A percentile compares a stretch with the other conserved stretches of the same genome.
Evolutionary conservation across 1,140 invertebrate species (phyloP).

Genomic region (Procambarus clarkii): DNA sequence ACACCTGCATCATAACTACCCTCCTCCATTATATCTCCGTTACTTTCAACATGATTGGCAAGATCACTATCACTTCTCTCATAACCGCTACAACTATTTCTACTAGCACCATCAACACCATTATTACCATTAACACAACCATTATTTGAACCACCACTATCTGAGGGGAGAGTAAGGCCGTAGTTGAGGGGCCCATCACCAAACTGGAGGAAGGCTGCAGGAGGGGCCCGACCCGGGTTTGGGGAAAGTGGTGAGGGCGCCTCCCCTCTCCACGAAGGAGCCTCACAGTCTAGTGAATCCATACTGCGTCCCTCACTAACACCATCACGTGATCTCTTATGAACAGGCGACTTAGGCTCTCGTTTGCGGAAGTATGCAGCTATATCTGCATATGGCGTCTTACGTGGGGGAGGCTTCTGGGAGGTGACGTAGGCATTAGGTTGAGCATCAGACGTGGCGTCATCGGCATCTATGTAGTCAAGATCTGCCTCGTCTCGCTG

Average conservation of each 20-base stretch:
- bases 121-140: constrained; percentile 28
- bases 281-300: constrained; percentile 70
- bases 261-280: constrained; percentile 70
- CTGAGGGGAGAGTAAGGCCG: constrained; percentile 62
- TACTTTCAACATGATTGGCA: constrained; percentile 5
- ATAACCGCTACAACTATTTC: constrained; percentile 44
- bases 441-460: constrained; percentile 67
- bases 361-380: constrained; percentile 73
- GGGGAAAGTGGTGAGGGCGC: constrained; percentile 70
- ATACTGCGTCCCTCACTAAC: constrained; percentile 56
- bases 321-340: constrained; percentile 34
- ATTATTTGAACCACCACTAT: constrained; percentile 43
- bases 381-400: constrained; percentile 75
- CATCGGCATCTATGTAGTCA: constrained; percentile 83
- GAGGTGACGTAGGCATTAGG: constrained; percentile 72
- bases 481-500: constrained; percentile 83
- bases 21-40: not conserved
- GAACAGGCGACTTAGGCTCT: constrained; percentile 38
- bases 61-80: constrained; percentile 25
- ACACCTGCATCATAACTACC: constrained; percentile 8
- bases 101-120: constrained; percentile 48
- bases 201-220: constrained; percentile 70
- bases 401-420: constrained; percentile 72
- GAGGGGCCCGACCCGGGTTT: constrained; percentile 66
- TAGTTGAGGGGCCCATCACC: constrained; percentile 68